phyloP scores from a whole-genome alignment of 2,888 invertebrate species.

The Oligia fasciuncula region DNA sequence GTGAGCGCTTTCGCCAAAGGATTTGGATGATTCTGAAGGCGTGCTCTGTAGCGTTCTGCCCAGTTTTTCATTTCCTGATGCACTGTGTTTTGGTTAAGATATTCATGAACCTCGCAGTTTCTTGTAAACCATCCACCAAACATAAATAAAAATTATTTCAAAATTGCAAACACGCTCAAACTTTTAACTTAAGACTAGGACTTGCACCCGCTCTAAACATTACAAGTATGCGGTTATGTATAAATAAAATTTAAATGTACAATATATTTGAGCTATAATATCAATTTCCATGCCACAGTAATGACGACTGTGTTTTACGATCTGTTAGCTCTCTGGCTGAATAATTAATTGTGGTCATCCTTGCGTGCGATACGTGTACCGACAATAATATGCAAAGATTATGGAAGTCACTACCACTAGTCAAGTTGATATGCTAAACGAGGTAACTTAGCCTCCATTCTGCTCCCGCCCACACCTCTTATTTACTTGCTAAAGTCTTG shows the following conservation, averaged over 20 bases:
- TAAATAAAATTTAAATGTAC: conserved; percentile 63
- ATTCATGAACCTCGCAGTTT: no score
- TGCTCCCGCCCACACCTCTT: neutral
- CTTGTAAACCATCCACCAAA: no score
- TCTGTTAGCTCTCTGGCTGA: conserved; percentile 46
- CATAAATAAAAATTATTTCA: neutral
- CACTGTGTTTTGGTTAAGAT: no score
- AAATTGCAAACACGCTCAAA: neutral
- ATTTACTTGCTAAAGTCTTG: no score
- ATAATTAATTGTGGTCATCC: conserved; percentile 58
- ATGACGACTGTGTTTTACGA: conserved; percentile 57
- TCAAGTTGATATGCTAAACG: neutral
- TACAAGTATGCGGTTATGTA: conserved; percentile 59
- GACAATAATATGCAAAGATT: conserved; percentile 28
- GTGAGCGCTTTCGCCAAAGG: no score
- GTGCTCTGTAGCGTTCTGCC: no score
- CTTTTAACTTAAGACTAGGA: conserved; percentile 5
- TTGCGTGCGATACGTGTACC: conserved; percentile 35
- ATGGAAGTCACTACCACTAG: neutral
- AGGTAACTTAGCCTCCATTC: neutral
- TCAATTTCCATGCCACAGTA: conserved; percentile 57
- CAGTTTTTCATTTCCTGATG: no score
- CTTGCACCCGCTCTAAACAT: conserved; percentile 39
- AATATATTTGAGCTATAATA: conserved; percentile 64
- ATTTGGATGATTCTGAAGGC: no score